These are phyloP conservation scores for Bombylius major DNA, from an alignment of 2,888 invertebrate species.

Conservation along the genomic window DNA sequence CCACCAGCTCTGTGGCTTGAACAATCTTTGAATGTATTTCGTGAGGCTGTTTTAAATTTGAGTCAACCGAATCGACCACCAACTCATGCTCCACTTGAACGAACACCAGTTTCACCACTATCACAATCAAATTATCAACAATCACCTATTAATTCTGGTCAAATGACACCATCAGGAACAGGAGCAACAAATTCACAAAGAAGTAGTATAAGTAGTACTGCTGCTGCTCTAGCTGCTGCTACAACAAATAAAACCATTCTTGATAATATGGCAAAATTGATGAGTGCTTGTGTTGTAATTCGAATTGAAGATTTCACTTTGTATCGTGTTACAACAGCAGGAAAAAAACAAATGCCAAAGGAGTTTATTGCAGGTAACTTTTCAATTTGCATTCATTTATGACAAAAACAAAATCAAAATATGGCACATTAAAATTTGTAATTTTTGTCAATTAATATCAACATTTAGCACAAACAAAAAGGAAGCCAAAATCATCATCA, in stretches of 20 bases:
- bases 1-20: conserved; percentile 79
- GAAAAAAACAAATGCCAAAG: conserved; percentile 60
- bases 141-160: conserved; percentile 14
- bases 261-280: conserved; percentile 67
- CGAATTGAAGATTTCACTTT: conserved; percentile 85
- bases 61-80: conserved; percentile 47
- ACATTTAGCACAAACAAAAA: conserved; percentile 41
- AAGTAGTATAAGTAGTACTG: background rate
- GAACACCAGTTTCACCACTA: conserved; percentile 26
- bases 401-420: background rate
- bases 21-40: conserved; percentile 68
- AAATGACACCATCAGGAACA: conserved; percentile 17
- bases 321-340: conserved; percentile 67
- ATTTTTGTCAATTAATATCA: conserved; percentile 2
- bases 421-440: background rate
- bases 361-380: conserved; percentile 62
- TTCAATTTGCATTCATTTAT: too few relatives aligned
- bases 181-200: conserved; percentile 16
- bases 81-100: conserved; percentile 33
- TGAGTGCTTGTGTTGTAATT: conserved; percentile 84
- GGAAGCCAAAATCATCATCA: conserved; percentile 38
- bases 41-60: conserved; percentile 59
- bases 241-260: conserved; percentile 5
- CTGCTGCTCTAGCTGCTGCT: background rate
- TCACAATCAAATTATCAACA: conserved; percentile 5